A percentile compares a stretch with the other conserved stretches of the same genome.
Conservation (phyloP, 2,888 invertebrate species). For the Dryadula phaetusa region DNA sequence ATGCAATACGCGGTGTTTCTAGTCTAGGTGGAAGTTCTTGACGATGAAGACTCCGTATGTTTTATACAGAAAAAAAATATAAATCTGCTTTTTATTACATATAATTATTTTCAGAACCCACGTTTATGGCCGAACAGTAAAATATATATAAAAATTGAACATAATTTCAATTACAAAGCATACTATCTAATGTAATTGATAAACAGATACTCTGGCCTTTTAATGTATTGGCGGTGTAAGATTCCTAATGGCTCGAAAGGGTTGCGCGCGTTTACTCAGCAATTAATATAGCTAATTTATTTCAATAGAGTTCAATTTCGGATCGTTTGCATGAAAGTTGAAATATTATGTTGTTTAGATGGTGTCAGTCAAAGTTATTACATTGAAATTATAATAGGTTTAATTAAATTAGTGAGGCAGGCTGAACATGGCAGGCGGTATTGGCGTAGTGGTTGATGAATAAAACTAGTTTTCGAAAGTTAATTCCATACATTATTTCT, state of each 20-base stretch:
- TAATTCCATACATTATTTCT: no score
- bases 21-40: no score
- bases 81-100: no score
- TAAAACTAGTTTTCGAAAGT: no score
- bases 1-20: no score
- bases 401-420: background rate
- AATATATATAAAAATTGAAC: background rate
- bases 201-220: slow-evolving; percentile 60
- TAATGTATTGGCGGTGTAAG: slow-evolving; percentile 62
- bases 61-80: no score
- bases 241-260: slow-evolving; percentile 68
- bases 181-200: slow-evolving; percentile 57
- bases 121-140: background rate
- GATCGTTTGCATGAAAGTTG: background rate
- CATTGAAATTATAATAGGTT: slow-evolving; percentile 5
- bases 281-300: slow-evolving; percentile 49
- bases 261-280: slow-evolving; percentile 51
- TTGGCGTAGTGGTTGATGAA: background rate
- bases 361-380: background rate
- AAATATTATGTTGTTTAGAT: slow-evolving; percentile 16
- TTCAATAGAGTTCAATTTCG: slow-evolving; percentile 13
- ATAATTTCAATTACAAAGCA: slow-evolving; percentile 20
- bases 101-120: no score
- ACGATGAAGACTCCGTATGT: no score
- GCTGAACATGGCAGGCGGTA: background rate